A percentile compares a stretch with the other conserved stretches of the same genome.
phyloP scores from a whole-genome alignment of 2,888 invertebrate species.

The Phalera bucephala region DNA sequence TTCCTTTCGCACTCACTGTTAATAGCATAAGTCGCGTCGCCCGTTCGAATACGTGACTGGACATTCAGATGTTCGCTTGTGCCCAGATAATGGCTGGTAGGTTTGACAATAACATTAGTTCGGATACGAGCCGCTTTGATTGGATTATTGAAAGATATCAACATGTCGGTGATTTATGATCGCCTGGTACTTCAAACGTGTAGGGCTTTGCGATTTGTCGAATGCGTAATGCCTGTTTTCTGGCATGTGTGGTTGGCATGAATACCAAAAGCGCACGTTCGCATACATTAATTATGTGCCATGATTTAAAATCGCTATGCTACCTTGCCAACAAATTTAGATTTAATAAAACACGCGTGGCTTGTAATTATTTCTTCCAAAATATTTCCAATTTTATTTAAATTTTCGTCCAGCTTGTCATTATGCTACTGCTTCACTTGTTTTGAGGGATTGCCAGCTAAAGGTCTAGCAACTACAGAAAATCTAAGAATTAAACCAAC shows the following conservation, averaged over 20 bases:
- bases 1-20: conserved; percentile 35
- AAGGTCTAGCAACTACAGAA: too few relatives aligned
- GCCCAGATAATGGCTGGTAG: conserved; percentile 66
- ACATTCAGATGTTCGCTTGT: conserved; percentile 68
- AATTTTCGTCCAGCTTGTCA: too few relatives aligned
- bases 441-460: too few relatives aligned
- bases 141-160: conserved; percentile 77
- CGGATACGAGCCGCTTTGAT: conserved; percentile 68
- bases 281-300: too few relatives aligned
- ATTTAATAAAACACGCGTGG: too few relatives aligned
- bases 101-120: conserved; percentile 78
- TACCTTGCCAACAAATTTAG: too few relatives aligned
- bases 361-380: too few relatives aligned
- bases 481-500: too few relatives aligned
- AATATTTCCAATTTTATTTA: too few relatives aligned
- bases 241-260: background rate
- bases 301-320: too few relatives aligned
- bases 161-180: conserved; percentile 61
- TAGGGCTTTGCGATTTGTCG: conserved; percentile 8
- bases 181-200: conserved; percentile 32
- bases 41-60: conserved; percentile 63
- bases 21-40: conserved; percentile 24
- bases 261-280: too few relatives aligned
- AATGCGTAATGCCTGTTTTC: conserved; percentile 2
- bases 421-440: too few relatives aligned